phyloP scores from a whole-genome alignment of 2,797 vertebrate genomes.

The Sylvia borin region DNA sequence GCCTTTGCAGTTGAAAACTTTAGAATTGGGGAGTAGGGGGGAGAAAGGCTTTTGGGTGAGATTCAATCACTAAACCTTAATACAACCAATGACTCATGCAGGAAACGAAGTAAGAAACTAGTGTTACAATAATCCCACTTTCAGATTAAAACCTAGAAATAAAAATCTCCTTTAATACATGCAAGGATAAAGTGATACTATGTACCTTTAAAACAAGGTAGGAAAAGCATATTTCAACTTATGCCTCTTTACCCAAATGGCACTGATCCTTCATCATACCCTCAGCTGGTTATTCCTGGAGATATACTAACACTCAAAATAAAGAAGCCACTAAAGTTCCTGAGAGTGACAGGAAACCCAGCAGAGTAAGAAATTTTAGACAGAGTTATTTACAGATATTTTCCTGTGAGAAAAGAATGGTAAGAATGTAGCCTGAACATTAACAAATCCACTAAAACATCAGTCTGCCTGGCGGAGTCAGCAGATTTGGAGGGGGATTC shows the following conservation, averaged over 20 bases:
- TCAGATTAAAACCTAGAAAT: neutral
- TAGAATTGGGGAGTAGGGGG: accelerated
- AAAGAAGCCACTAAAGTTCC: conserved; percentile 32
- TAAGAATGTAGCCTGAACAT: conserved; percentile 72
- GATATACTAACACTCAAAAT: neutral
- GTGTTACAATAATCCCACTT: neutral
- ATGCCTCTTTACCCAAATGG: neutral
- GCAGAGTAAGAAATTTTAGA: conserved; percentile 47
- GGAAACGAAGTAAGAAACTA: neutral
- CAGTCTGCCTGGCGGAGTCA: conserved; percentile 8
- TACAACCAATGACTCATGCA: neutral
- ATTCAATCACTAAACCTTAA: neutral
- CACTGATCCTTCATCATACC: neutral
- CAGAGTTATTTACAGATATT: conserved; percentile 70
- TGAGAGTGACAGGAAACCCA: conserved; percentile 39
- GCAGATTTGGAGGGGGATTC: conserved; percentile 18
- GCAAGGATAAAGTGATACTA: neutral
- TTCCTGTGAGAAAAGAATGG: conserved; percentile 83
- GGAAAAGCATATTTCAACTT: neutral
- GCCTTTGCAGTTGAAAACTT: neutral
- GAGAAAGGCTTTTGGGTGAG: neutral
- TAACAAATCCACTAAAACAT: conserved; percentile 70
- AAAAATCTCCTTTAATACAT: neutral
- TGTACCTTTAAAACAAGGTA: neutral
- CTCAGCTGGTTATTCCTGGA: neutral